A percentile compares a stretch with the other conserved stretches of the same genome.
phyloP scores from a whole-genome alignment of 2,113 vertebrate genomes.

The Indicator indicator region DNA sequence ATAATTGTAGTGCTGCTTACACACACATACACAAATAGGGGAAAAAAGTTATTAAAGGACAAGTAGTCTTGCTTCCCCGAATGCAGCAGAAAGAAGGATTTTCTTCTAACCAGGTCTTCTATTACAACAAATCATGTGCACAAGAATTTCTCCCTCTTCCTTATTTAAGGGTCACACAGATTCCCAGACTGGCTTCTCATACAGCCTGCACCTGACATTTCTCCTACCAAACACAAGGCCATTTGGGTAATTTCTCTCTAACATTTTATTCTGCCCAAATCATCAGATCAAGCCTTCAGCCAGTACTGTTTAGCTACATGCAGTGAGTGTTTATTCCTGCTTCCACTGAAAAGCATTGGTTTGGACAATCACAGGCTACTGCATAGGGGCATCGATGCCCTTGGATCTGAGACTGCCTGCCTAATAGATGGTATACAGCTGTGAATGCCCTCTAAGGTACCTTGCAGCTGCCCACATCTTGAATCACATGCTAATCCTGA shows the following conservation, averaged over 20 bases:
- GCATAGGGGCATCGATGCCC: neutral
- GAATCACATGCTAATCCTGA: neutral
- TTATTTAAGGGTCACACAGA: neutral
- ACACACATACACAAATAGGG: accelerated
- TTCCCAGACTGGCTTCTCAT: neutral
- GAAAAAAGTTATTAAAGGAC: neutral
- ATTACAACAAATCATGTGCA: neutral
- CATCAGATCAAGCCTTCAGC: neutral
- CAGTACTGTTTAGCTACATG: neutral
- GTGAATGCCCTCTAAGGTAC: neutral
- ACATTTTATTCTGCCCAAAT: neutral
- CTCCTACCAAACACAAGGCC: neutral
- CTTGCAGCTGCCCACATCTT: neutral
- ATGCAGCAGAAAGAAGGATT: neutral
- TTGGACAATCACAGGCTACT: neutral
- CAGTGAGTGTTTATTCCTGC: neutral
- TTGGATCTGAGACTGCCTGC: neutral
- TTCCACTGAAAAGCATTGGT: neutral
- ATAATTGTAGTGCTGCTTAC: neutral
- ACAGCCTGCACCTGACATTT: neutral
- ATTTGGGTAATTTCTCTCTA: neutral
- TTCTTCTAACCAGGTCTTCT: neutral
- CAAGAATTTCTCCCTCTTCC: neutral
- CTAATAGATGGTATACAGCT: neutral
- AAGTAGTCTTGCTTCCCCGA: neutral